A percentile compares a stretch with the other conserved stretches of the same genome.
phyloP scores from a whole-genome alignment of 2,888 invertebrate species.

The Fragum fragum region DNA sequence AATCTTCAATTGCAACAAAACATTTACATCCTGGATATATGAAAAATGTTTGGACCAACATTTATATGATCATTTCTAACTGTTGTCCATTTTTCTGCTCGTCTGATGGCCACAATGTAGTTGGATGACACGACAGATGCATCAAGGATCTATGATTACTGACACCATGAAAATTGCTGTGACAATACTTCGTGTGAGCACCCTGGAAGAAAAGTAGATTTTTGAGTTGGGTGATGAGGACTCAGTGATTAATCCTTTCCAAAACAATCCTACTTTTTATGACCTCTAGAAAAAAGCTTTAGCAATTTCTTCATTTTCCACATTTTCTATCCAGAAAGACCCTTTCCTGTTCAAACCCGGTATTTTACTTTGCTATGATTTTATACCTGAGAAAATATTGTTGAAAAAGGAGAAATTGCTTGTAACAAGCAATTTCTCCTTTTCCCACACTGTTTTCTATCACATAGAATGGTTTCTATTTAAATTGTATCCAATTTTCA shows the following conservation, averaged over 20 bases:
- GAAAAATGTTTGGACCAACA: background rate
- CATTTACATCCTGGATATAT: too few relatives aligned
- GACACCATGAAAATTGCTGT: constrained; percentile 52
- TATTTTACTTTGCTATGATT: too few relatives aligned
- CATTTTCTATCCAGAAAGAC: too few relatives aligned
- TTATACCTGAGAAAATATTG: too few relatives aligned
- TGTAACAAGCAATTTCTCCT: constrained; percentile 8
- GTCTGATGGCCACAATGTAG: constrained; percentile 49
- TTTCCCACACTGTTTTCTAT: constrained; percentile 23
- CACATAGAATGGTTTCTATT: too few relatives aligned
- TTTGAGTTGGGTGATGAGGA: background rate
- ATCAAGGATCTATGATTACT: constrained; percentile 54
- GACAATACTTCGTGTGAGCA: constrained; percentile 55
- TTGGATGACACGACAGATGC: constrained; percentile 38
- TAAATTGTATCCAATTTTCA: too few relatives aligned
- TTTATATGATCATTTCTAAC: constrained; percentile 5
- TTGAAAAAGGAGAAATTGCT: too few relatives aligned
- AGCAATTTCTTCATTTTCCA: too few relatives aligned
- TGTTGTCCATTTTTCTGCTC: background rate
- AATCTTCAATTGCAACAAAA: too few relatives aligned
- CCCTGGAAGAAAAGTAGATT: constrained; percentile 49
- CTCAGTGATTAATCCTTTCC: background rate
- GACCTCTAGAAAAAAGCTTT: too few relatives aligned
- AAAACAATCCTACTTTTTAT: background rate
- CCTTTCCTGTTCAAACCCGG: too few relatives aligned